A percentile compares a stretch with the other conserved stretches of the same genome.
These are phyloP conservation scores for Mesopsocus fuscifrons DNA, from an alignment of 2,888 invertebrate genomes.

Conservation along the genomic window DNA sequence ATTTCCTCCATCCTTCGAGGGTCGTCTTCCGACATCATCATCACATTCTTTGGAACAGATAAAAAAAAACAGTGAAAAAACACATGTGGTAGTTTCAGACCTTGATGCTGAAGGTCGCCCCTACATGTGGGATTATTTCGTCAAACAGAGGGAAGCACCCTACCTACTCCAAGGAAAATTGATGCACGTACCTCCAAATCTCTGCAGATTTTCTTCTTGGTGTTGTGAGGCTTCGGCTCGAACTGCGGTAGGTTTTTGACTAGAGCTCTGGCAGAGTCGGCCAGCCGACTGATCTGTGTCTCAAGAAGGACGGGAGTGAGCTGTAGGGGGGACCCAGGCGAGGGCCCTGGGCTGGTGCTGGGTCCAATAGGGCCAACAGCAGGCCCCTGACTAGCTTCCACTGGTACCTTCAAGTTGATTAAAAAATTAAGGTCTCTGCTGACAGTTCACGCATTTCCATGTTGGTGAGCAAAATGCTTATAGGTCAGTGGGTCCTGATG, in stretches of 20 bases:
- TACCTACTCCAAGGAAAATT: no score
- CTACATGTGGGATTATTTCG: no score
- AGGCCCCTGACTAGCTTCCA: constrained; percentile 10
- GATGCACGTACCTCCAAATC: constrained; percentile 64
- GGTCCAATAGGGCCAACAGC: constrained; percentile 14
- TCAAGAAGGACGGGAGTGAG: constrained; percentile 62
- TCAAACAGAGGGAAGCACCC: no score
- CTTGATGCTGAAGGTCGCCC: no score
- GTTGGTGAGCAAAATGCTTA: no score
- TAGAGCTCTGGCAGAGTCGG: constrained; percentile 64
- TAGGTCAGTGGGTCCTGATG: no score
- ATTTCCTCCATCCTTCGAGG: constrained; percentile 85
- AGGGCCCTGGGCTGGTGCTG: constrained; percentile 24
- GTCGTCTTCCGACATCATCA: constrained; percentile 76
- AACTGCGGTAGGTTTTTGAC: constrained; percentile 66
- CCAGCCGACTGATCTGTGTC: constrained; percentile 65
- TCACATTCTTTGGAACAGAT: constrained; percentile 42
- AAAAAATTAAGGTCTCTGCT: no score
- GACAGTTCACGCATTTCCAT: no score
- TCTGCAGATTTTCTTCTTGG: constrained; percentile 81
- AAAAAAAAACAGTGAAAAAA: no score
- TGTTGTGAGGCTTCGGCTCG: constrained; percentile 76
- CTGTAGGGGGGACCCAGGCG: constrained; percentile 34
- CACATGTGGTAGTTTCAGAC: no score
- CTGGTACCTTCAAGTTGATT: no score